Evolutionary conservation across 2,797 vertebrate species (phyloP).

Genomic region (Microctenopoma lineatum): DNA sequence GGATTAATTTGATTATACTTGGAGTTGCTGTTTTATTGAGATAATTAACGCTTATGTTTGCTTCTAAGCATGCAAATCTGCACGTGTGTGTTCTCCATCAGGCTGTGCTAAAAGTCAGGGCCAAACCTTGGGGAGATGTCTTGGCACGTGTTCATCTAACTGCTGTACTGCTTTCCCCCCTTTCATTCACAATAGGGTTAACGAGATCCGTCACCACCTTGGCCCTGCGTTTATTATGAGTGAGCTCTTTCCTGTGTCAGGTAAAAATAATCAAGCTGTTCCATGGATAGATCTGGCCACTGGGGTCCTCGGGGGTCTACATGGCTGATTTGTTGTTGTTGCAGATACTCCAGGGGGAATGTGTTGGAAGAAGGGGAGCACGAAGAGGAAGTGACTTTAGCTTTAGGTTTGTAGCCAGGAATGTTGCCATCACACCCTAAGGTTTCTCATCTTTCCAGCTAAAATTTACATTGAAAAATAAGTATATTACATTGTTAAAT

Average conservation of each 20-base stretch:
- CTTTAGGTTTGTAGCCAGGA: slow-evolving; percentile 52
- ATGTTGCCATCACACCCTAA: slow-evolving; percentile 47
- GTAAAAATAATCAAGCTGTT: slow-evolving; percentile 83
- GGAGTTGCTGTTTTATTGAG: neutral
- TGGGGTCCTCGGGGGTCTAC: slow-evolving; percentile 54
- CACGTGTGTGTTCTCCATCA: slow-evolving; percentile 53
- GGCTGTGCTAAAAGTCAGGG: slow-evolving; percentile 62
- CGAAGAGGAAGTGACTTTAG: slow-evolving; percentile 66
- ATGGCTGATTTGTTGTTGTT: slow-evolving; percentile 74
- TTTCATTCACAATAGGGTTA: slow-evolving; percentile 73
- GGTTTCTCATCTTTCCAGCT: slow-evolving; percentile 55
- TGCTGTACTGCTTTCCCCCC: slow-evolving; percentile 18
- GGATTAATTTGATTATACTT: neutral
- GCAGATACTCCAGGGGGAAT: slow-evolving; percentile 50
- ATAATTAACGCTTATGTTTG: neutral
- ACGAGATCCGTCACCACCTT: slow-evolving; percentile 84
- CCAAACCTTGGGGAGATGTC: slow-evolving; percentile 60
- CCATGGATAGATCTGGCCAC: slow-evolving; percentile 63
- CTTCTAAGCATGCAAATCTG: neutral
- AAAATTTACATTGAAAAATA: slow-evolving; percentile 9
- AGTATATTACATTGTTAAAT: neutral
- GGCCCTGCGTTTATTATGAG: slow-evolving; percentile 83
- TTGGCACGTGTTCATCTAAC: slow-evolving; percentile 65
- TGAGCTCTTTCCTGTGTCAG: slow-evolving; percentile 83
- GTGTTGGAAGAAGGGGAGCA: slow-evolving; percentile 36